Evolutionary conservation across 2,888 invertebrate genomes (phyloP).

Genomic region (Pristionchus maxplancki): DNA sequence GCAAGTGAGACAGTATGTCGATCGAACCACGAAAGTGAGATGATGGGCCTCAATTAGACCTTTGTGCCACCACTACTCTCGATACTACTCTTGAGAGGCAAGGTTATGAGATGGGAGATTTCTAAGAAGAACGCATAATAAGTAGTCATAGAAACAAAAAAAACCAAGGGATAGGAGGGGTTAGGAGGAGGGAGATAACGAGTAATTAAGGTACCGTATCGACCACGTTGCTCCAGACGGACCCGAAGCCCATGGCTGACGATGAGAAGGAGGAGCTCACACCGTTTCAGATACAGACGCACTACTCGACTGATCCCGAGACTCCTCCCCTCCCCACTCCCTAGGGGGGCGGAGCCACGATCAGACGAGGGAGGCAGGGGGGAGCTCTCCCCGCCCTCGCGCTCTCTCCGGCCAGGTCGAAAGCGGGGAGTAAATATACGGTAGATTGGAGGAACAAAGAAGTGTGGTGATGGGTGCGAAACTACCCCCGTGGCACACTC

Average conservation of each 20-base stretch:
- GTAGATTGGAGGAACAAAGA: conserved; percentile 37
- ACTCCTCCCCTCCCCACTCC: not conserved
- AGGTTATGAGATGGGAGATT: not conserved
- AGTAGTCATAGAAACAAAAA: not conserved
- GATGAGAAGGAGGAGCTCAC: not conserved
- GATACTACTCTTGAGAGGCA: conserved; percentile 24
- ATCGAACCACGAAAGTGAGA: conserved; percentile 19
- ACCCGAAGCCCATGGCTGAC: not conserved
- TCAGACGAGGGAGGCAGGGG: not conserved
- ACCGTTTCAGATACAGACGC: not conserved
- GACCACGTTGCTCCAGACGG: not conserved
- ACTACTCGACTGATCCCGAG: conserved; percentile 16
- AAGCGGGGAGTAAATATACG: conserved; percentile 6
- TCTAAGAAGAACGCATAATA: not conserved
- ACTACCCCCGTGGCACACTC: not conserved
- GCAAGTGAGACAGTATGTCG: not conserved
- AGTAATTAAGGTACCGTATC: not conserved
- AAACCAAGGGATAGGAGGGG: not conserved
- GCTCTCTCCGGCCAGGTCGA: not conserved
- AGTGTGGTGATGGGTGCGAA: conserved; percentile 11
- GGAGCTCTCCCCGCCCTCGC: not conserved
- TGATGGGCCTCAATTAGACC: conserved; percentile 36
- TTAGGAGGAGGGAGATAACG: not conserved
- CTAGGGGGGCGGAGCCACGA: not conserved
- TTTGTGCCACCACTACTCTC: not conserved